Base-by-base conservation (phyloP, 2,797 vertebrate species). In the Triplophysa yarkandensis region DNA sequence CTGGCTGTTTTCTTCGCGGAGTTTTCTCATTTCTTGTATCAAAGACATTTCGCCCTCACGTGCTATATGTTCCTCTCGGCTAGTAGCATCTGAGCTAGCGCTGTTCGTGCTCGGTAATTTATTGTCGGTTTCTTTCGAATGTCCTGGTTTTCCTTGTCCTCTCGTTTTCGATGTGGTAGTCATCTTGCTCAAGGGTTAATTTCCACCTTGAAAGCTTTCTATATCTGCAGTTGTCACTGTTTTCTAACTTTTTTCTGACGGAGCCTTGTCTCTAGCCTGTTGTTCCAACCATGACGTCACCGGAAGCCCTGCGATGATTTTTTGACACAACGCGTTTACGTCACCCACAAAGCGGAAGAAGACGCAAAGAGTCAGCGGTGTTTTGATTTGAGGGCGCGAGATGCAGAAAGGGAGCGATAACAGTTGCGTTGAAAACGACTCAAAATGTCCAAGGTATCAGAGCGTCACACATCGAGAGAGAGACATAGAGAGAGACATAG, bases 231-330 rank as follows among this genome's bases (percentile, higher is more conserved):
- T 57, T 57, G 16, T 30, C 54, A 30, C 54, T 57, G 14, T 57
- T 57, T 57, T 57, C 54, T 57, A 57, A 28, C 54, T 57, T 57
- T 57, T 57, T 57, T 57, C 27, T 55, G 54, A 55, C 14, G 54
- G 54, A 57, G 54, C 54, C 27, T 57, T 1, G 54, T 30, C 54
- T 30, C 54, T 57, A 30, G n/a, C 54, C 9, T 54, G 50, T 25
- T 54, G 11, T 16, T 27, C 50, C 23, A 6, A 14, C 21, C 21
- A 54, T 25, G 50, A 54, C 23, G 23, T 54, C 50, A 54, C 34
- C 34, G 6, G 34, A 36, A 36, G 34, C 34, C 34, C 34, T n/a
- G n/a, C n/a, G n/a, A n/a, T n/a, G n/a, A n/a, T n/a, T n/a, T n/a
- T n/a, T n/a, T n/a, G n/a, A n/a, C n/a, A n/a, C n/a, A n/a, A n/a